A percentile compares a stretch with the other conserved stretches of the same genome.
phyloP scores from a whole-genome alignment of 2,797 vertebrate genomes.

The Columba guinea region DNA sequence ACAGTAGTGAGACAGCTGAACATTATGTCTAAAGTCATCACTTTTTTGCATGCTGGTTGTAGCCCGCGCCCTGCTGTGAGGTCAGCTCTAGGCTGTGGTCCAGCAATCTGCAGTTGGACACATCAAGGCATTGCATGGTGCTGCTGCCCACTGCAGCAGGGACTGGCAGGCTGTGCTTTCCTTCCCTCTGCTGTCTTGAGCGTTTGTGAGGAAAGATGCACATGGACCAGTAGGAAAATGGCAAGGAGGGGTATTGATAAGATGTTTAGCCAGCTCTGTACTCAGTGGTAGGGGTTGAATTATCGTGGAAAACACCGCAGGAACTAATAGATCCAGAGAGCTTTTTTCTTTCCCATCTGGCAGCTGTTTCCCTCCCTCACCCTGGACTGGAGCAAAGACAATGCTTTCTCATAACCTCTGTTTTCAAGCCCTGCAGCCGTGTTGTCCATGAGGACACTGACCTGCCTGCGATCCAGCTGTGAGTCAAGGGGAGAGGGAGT shows the following conservation, averaged over 20 bases:
- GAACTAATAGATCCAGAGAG: not conserved
- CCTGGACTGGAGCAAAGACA: not conserved
- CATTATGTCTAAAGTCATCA: fast-evolving
- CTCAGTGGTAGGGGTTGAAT: not conserved
- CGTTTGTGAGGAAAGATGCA: not conserved
- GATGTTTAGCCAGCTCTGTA: not conserved
- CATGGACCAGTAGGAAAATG: not conserved
- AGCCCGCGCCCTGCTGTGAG: not conserved
- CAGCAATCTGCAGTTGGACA: not conserved
- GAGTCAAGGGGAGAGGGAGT: not conserved
- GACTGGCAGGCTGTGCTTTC: not conserved
- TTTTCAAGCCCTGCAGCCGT: not conserved
- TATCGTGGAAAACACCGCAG: not conserved
- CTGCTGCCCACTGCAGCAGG: not conserved
- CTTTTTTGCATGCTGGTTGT: not conserved
- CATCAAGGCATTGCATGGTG: not conserved
- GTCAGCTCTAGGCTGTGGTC: not conserved
- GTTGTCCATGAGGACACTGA: not conserved
- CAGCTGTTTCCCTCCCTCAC: not conserved
- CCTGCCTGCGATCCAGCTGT: not conserved
- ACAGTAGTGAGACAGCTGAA: not conserved
- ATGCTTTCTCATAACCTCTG: not conserved
- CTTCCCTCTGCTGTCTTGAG: not conserved
- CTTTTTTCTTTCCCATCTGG: not conserved
- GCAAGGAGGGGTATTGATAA: not conserved